Percentiles rank a stretch among this genome's conserved stretches.
phyloP scores from a whole-genome alignment of 1,140 invertebrate genomes.

The Platyscapa corneri region DNA sequence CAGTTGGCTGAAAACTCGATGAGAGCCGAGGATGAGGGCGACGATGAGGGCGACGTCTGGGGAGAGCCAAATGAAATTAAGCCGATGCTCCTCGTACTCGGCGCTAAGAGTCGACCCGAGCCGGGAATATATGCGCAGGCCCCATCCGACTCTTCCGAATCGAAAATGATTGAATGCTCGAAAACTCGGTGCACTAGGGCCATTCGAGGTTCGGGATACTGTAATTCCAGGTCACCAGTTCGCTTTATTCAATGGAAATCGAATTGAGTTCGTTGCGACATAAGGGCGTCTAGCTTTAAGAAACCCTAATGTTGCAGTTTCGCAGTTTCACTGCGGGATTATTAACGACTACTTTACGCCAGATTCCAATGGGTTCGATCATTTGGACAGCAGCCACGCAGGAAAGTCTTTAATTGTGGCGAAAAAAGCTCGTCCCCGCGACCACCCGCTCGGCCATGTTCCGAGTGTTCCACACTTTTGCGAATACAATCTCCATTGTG shows the following conservation, averaged over 20 bases:
- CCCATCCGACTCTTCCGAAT: background rate
- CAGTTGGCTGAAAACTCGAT: slow-evolving; percentile 18
- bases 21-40: background rate
- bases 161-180: background rate
- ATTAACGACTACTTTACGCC: background rate
- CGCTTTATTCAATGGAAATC: background rate
- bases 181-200: background rate
- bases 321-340: no score
- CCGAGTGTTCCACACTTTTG: no score
- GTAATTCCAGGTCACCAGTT: background rate
- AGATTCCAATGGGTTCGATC: no score
- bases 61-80: slow-evolving; percentile 10
- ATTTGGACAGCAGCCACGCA: no score
- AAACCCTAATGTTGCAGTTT: background rate
- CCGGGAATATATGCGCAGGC: background rate
- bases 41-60: background rate
- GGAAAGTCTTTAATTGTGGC: no score
- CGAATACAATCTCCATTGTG: no score
- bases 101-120: background rate
- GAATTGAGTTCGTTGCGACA: background rate
- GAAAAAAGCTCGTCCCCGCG: no score
- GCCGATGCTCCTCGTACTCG: background rate
- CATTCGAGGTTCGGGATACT: background rate
- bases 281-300: background rate
- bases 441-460: no score